Percentiles rank a stretch among this genome's conserved stretches.
Evolutionary conservation across 2,888 invertebrate genomes (phyloP).

Genomic region (Orthosia incerta): DNA sequence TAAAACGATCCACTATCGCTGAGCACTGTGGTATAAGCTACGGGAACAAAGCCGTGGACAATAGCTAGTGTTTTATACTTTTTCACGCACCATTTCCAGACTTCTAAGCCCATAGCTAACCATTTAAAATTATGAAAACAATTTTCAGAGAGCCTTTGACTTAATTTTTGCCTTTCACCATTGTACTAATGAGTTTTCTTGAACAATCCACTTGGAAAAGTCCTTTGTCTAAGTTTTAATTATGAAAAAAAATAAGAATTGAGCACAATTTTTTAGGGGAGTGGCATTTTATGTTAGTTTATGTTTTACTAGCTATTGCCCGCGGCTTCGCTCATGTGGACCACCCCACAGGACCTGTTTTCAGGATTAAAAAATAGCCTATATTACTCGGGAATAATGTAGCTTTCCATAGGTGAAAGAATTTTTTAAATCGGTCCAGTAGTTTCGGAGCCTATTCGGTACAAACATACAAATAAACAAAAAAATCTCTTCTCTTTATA

Average conservation of each 20-base stretch:
- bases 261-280: background rate
- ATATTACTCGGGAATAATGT: no score
- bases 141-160: slow-evolving; percentile 4
- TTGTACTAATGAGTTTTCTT: slow-evolving; percentile 42
- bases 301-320: background rate
- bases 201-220: slow-evolving; percentile 40
- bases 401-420: no score
- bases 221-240: slow-evolving; percentile 48
- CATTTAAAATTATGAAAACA: slow-evolving; percentile 19
- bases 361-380: no score
- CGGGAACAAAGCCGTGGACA: background rate
- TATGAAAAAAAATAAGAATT: slow-evolving; percentile 25
- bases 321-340: no score
- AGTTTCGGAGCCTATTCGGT: no score
- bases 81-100: background rate
- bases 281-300: slow-evolving; percentile 8
- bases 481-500: no score
- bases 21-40: no score
- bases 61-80: background rate
- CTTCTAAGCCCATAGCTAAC: background rate
- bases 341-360: no score
- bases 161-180: slow-evolving; percentile 21
- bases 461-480: no score
- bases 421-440: no score
- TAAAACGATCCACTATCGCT: no score